Percentiles rank a stretch among this genome's conserved stretches.
These are phyloP conservation scores for Rhyacophila brunnea DNA, from an alignment of 1,140 invertebrate species.

Conservation along the genomic window DNA sequence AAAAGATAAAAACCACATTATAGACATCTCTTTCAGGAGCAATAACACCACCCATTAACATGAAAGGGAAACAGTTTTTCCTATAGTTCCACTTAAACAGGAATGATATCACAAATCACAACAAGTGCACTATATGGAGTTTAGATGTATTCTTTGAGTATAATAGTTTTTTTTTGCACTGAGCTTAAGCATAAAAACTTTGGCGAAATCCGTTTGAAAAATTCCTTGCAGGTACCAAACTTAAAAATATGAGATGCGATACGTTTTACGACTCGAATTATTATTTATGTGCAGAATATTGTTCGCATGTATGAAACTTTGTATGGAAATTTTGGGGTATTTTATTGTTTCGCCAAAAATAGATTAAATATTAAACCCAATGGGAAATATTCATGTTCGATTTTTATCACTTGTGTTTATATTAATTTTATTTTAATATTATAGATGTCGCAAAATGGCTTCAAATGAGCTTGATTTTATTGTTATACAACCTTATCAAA, in stretches of 20 bases:
- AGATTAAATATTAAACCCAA: too few relatives aligned
- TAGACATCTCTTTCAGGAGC: constrained; percentile 3
- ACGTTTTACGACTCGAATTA: neutral
- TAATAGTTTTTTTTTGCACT: constrained; percentile 17
- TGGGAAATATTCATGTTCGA: too few relatives aligned
- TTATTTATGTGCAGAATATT: neutral
- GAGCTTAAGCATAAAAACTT: constrained; percentile 15
- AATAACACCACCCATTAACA: neutral
- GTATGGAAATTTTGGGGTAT: too few relatives aligned
- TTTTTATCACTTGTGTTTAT: too few relatives aligned
- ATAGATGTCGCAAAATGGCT: too few relatives aligned
- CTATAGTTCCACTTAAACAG: neutral
- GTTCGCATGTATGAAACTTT: neutral
- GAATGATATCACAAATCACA: constrained; percentile 8
- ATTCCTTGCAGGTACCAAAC: constrained; percentile 14
- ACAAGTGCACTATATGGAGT: constrained; percentile 17
- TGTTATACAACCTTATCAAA: too few relatives aligned
- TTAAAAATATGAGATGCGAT: neutral
- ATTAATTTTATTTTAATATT: too few relatives aligned
- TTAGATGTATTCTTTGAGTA: constrained; percentile 11
- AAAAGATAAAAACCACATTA: neutral
- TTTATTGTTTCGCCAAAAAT: too few relatives aligned
- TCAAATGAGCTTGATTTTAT: too few relatives aligned
- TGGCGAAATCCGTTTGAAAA: constrained; percentile 13
- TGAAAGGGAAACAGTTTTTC: neutral